A percentile compares a stretch with the other conserved stretches of the same genome.
Evolutionary conservation across 2,888 invertebrate species (phyloP).

Genomic region (Ariolimax columbianus): DNA sequence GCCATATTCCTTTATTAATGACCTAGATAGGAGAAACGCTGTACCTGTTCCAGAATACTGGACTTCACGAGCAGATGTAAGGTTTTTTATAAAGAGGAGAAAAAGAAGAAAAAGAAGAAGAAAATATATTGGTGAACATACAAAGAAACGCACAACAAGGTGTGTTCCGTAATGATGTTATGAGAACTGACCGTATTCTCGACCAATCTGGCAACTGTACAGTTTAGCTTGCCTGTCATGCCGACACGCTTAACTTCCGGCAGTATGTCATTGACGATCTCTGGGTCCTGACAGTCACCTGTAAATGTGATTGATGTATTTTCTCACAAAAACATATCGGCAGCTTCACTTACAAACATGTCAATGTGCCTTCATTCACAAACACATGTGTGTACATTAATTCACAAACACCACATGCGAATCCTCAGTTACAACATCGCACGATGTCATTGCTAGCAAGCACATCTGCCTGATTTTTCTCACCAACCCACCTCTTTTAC

Average conservation of each 20-base stretch:
- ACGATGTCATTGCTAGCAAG: neutral
- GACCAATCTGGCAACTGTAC: constrained; percentile 72
- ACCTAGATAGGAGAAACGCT: no score
- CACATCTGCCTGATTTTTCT: no score
- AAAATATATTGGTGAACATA: no score
- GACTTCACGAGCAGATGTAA: no score
- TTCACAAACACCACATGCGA: neutral
- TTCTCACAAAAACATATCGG: no score
- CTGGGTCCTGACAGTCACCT: constrained; percentile 67
- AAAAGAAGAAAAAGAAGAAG: no score
- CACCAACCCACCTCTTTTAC: no score
- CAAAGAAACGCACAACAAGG: no score
- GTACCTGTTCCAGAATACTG: no score
- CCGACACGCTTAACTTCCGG: constrained; percentile 76
- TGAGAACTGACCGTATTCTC: constrained; percentile 34
- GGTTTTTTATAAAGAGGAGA: no score
- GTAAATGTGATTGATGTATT: constrained; percentile 1
- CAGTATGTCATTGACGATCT: constrained; percentile 74
- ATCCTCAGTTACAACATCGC: neutral
- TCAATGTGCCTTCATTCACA: neutral
- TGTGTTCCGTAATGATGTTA: no score
- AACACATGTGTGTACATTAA: neutral
- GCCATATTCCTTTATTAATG: no score
- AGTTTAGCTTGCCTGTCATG: constrained; percentile 73
- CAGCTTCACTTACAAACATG: neutral